Evolutionary conservation across 2,797 vertebrate species (phyloP), one percentile per base, ranked within the genome.

Genomic region (Oreortyx pictus): DNA sequence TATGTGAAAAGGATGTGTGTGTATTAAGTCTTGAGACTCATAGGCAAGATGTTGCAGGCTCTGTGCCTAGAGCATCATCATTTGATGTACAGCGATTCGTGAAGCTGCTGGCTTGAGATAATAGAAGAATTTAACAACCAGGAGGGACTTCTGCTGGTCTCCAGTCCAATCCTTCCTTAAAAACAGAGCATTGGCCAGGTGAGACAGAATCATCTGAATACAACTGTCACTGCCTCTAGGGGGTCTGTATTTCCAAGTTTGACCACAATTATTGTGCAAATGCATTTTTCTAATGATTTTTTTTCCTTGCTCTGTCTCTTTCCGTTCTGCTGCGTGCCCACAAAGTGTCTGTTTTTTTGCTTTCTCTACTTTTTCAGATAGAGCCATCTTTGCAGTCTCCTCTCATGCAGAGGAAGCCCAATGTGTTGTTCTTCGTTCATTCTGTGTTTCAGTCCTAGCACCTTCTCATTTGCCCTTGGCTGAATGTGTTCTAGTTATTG

Each of bases 261-360:
- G 27, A 10, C 25, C 12, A 15, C 15, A 1, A 3, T 41, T 15
- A 4, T 3, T 24, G 60, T 4, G 9, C 35, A 3, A 2, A 43
- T 7, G 1, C 4, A 18, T 20, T 85, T 39, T 19, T 22, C 24
- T 12, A 5, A 6, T 14, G n/a, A 41, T 2, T 14, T 3, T 59
- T 59, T 60, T 31, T 56, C 49, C 47, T 8, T 56, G 18, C 43
- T 67, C 75, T 73, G 22, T 33, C 20, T n/a, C 49, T 41, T 39
- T 54, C 29, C 8, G 1, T 52, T n/a, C 44, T 57, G 17, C n/a
- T 39, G 22, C 11, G 14, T 64, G 49, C 44, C 57, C 27, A 20
- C 17, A 25, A 31, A 33, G 15, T 14, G 2, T 7, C 31, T 65
- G 43, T 43, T 17, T 3, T 10, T 24, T 2, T 37, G 8, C 18